Conservation (phyloP, 2,797 vertebrate genomes). For the Notolepis coatsorum region DNA sequence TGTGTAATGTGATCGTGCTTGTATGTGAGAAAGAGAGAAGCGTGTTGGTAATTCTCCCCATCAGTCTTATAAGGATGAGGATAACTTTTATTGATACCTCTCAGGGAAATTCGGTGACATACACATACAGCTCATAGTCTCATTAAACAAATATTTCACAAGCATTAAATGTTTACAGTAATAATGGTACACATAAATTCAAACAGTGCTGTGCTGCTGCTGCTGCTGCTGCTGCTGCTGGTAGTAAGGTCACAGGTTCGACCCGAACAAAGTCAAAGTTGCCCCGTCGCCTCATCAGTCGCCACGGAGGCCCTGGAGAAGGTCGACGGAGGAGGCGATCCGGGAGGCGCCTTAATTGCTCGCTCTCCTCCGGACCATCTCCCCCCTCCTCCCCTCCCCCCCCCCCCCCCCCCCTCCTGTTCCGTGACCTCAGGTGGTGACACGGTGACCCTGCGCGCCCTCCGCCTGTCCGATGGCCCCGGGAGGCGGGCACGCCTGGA, state of each 20-base stretch:
- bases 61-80: too few relatives aligned
- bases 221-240: too few relatives aligned
- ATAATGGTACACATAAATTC: too few relatives aligned
- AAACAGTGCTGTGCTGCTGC: too few relatives aligned
- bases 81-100: too few relatives aligned
- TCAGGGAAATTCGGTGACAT: too few relatives aligned
- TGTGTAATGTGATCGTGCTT: too few relatives aligned
- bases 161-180: too few relatives aligned
- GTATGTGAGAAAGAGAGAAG: too few relatives aligned
- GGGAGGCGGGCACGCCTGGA: constrained; percentile 16
- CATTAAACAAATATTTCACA: too few relatives aligned
- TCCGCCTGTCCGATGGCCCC: constrained; percentile 22
- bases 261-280: not conserved
- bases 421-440: constrained; percentile 11
- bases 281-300: not conserved
- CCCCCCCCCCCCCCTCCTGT: not conserved
- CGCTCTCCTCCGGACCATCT: not conserved
- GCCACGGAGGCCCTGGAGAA: not conserved
- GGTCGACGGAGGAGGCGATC: not conserved
- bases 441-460: constrained; percentile 4
- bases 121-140: too few relatives aligned
- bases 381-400: not conserved
- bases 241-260: not conserved
- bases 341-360: constrained; percentile 16
- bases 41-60: too few relatives aligned